These are phyloP conservation scores for Halcyon senegalensis DNA, from an alignment of 2,113 vertebrate species.

Conservation along the genomic window DNA sequence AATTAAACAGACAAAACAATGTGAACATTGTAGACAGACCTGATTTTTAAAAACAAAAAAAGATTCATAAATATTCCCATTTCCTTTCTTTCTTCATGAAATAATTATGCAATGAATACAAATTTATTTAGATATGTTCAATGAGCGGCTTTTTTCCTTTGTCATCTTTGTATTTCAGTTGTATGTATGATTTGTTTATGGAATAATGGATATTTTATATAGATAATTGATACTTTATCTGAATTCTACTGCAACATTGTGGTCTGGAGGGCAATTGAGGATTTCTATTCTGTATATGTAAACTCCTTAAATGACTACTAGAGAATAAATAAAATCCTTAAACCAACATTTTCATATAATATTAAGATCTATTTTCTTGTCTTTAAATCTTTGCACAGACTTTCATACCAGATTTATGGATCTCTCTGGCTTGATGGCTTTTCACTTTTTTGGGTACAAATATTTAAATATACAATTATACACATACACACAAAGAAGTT, in stretches of 20 bases:
- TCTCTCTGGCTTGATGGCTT: background rate
- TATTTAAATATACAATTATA: background rate
- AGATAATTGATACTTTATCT: background rate
- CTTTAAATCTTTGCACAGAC: background rate
- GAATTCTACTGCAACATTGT: background rate
- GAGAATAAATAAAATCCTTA: background rate
- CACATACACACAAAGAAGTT: fast-evolving
- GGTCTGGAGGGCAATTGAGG: background rate
- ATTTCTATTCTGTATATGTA: background rate
- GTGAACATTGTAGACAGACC: background rate
- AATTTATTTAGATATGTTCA: background rate
- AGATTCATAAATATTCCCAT: background rate
- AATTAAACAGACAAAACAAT: background rate
- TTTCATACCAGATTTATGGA: background rate
- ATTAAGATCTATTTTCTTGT: background rate
- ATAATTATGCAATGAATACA: background rate
- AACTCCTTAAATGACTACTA: background rate
- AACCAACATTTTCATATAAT: background rate
- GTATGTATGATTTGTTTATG: background rate
- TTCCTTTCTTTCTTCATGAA: background rate
- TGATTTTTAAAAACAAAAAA: background rate
- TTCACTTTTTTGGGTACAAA: background rate
- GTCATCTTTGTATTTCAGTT: background rate
- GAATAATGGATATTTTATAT: background rate
- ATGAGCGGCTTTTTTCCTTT: background rate